Percentiles rank a stretch among this genome's conserved stretches.
Conservation (phyloP, 2,888 invertebrate genomes). For the Liodrosophila aerea region DNA sequence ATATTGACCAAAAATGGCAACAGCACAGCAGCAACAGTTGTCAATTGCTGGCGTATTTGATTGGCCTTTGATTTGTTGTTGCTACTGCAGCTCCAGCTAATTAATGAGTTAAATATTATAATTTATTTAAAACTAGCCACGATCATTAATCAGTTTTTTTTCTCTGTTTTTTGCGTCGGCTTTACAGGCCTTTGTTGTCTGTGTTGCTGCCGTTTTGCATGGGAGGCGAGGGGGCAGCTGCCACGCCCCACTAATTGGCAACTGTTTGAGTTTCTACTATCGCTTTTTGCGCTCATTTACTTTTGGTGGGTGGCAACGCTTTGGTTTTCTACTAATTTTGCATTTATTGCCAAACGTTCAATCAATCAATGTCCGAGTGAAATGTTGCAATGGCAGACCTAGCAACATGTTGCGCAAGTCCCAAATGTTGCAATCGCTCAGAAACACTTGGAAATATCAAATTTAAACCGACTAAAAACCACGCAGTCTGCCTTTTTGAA, state of each 20-base stretch:
- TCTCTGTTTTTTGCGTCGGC: conserved; percentile 27
- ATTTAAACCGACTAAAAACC: conserved; percentile 24
- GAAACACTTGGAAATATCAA: too few relatives aligned
- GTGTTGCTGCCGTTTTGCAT: conserved; percentile 61
- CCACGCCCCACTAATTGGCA: conserved; percentile 71
- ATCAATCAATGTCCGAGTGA: conserved; percentile 71
- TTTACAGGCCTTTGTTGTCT: conserved; percentile 48
- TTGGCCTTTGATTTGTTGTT: conserved; percentile 66
- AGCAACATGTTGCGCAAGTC: conserved; percentile 48
- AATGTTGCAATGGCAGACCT: conserved; percentile 48
- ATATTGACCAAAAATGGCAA: conserved; percentile 64
- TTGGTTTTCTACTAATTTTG: conserved; percentile 58
- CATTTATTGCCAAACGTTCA: conserved; percentile 72
- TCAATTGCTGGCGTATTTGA: conserved; percentile 67
- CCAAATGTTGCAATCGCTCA: too few relatives aligned
- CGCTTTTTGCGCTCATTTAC: conserved; percentile 13
- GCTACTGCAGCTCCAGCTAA: conserved; percentile 52
- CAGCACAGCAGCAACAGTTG: conserved; percentile 24
- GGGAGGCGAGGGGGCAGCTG: conserved; percentile 35
- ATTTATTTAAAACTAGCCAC: conserved; percentile 67
- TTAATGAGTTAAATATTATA: conserved; percentile 74
- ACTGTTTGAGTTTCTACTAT: conserved; percentile 34
- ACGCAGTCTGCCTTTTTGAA: conserved; percentile 43
- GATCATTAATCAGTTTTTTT: conserved; percentile 74
- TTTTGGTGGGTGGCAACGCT: conserved; percentile 69